phyloP scores from a whole-genome alignment of 2,888 invertebrate genomes.

The Drosophila vallismaia region DNA sequence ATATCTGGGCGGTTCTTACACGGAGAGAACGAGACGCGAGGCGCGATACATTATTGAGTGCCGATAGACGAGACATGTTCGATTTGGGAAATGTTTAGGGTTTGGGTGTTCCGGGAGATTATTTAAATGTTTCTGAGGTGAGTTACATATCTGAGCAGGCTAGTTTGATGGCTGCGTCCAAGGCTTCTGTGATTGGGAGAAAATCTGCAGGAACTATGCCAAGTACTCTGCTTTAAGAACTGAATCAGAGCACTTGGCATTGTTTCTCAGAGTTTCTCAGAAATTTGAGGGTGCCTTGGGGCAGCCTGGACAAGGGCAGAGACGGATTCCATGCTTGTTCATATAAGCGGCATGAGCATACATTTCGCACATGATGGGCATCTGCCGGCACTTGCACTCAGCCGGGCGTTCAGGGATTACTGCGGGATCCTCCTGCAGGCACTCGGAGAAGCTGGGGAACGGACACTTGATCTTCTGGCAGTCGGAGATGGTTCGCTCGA shows the following conservation, averaged over 20 bases:
- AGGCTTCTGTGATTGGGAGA: neutral
- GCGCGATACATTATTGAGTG: neutral
- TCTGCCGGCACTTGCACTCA: conserved; percentile 47
- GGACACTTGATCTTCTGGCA: conserved; percentile 57
- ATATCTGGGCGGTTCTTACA: neutral
- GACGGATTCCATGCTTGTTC: neutral
- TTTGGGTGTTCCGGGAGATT: conserved; percentile 2
- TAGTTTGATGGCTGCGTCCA: neutral
- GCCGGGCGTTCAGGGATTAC: conserved; percentile 15
- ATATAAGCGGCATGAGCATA: neutral
- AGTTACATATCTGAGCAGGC: neutral
- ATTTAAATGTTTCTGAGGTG: neutral
- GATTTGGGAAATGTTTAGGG: conserved; percentile 12
- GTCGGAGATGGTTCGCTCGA: accelerated
- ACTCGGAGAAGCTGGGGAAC: conserved; percentile 68
- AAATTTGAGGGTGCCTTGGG: conserved; percentile 1
- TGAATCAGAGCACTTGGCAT: neutral
- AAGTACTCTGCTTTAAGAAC: neutral
- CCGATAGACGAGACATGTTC: conserved; percentile 26
- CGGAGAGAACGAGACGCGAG: neutral
- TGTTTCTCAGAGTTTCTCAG: neutral
- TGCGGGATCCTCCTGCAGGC: conserved; percentile 31
- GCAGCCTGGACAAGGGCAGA: conserved; percentile 35
- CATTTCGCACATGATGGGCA: neutral
- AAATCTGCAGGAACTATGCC: neutral